Base-by-base conservation (phyloP, 2,113 vertebrate genomes). In the Actinemys pallida region DNA sequence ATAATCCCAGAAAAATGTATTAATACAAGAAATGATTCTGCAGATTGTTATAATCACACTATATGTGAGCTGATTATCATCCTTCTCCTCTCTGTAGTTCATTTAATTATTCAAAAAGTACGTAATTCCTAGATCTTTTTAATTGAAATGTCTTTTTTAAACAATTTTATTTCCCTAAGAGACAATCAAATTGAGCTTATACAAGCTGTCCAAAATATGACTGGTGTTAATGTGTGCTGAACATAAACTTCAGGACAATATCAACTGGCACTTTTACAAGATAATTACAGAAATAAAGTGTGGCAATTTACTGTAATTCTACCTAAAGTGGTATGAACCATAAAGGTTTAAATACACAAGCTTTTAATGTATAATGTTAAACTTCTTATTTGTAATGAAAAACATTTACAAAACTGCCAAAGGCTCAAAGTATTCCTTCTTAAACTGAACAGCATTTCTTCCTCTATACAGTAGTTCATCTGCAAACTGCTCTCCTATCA, bases 341-440 rank as follows among this genome's bases (percentile, higher is more conserved):
- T 94, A 92, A 97, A 98, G 86, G 93, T 96, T 93, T 96, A 97
- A 97, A 98, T 94, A 97, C 81, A 95, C 50, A 88, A 89, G 49
- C 62, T 84, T 88, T 95, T 84, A 95, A 94, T 92, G 72, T 14
- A 93, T 17, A 65, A 50, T 85, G 84, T 93, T 94, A 93, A 96
- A 91, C 56, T n/a, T 78, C 80, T 85, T 96, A 96, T 96, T 90
- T 84, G 53, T 81, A 94, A 95, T 35, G 89, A 49, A 81, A 94
- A 92, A 89, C 88, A 88, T 94, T 89, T 94, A 93, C n/a, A 93
- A 83, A 96, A 87, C 45, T 84, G 72, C 93, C 95, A 95, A 76
- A 95, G 75, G 92, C 84, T 91, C n/a, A 86, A 78, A 96, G 59
- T 35, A 54, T 50, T 81, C 47, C 81, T 86, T 87, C 78, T 1